A percentile compares a stretch with the other conserved stretches of the same genome.
These are phyloP conservation scores for Ennomos quercinarius DNA, from an alignment of 2,888 invertebrate species.

Conservation along the genomic window DNA sequence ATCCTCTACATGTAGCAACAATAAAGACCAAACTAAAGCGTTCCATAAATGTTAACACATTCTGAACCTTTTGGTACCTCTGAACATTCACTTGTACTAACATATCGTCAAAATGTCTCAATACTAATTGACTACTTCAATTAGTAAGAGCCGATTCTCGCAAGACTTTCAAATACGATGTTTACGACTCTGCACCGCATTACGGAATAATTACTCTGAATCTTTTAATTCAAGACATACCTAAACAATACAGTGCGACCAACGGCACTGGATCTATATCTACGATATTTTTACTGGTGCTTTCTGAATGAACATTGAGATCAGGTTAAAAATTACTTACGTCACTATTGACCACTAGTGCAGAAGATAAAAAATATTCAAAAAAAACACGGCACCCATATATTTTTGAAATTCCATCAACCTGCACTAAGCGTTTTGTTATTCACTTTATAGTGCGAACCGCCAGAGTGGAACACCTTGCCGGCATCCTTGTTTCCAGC, in stretches of 20 bases:
- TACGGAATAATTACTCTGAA: slow-evolving; percentile 45
- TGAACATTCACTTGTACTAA: slow-evolving; percentile 28
- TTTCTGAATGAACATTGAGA: no score
- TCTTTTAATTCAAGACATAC: slow-evolving; percentile 31
- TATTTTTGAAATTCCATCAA: no score
- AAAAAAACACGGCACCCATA: no score
- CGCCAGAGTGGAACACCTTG: no score
- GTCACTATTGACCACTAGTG: no score
- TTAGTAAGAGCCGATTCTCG: slow-evolving; percentile 52
- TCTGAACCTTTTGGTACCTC: slow-evolving; percentile 22
- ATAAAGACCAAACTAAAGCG: slow-evolving; percentile 12
- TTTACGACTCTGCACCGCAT: slow-evolving; percentile 54
- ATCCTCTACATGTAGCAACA: slow-evolving; percentile 6
- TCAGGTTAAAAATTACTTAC: no score
- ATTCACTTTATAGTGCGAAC: no score
- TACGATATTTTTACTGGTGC: no score
- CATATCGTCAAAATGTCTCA: slow-evolving; percentile 56
- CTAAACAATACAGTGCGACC: slow-evolving; percentile 2
- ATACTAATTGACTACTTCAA: no score
- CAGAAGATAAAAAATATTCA: no score
- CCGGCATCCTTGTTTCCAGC: no score
- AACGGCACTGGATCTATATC: background rate
- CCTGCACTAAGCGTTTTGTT: no score
- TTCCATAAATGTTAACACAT: slow-evolving; percentile 14
- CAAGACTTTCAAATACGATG: slow-evolving; percentile 54